Evolutionary conservation across 2,888 invertebrate species (phyloP).

Genomic region (Protonemura montana): DNA sequence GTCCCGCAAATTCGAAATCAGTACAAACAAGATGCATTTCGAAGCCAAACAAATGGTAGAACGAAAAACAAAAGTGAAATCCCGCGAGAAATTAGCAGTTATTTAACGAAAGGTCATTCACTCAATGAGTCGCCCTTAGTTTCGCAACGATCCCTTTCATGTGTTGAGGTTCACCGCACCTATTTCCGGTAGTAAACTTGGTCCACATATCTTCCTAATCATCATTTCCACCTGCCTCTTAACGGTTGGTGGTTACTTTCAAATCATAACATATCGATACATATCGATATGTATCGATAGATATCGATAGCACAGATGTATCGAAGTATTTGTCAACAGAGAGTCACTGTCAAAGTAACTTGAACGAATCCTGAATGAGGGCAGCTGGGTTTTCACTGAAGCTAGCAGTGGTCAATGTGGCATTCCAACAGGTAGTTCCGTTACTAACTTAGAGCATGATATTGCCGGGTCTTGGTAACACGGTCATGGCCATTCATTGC

Average conservation of each 20-base stretch:
- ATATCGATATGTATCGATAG: too few relatives aligned
- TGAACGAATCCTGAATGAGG: background rate
- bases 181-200: background rate
- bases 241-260: background rate
- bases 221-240: background rate
- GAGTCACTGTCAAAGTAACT: background rate
- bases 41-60: too few relatives aligned
- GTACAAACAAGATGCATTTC: too few relatives aligned
- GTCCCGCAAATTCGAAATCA: too few relatives aligned
- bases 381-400: background rate
- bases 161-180: background rate
- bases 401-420: background rate
- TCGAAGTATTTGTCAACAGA: background rate
- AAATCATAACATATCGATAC: background rate
- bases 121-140: background rate
- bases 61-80: background rate
- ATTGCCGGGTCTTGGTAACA: background rate
- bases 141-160: background rate
- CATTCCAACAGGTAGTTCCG: background rate
- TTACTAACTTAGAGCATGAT: background rate
- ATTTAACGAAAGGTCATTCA: background rate
- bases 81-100: background rate
- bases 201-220: background rate
- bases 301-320: too few relatives aligned
- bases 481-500: conserved; percentile 2